phyloP scores from a whole-genome alignment of 2,113 vertebrate genomes.

The Puma concolor region DNA sequence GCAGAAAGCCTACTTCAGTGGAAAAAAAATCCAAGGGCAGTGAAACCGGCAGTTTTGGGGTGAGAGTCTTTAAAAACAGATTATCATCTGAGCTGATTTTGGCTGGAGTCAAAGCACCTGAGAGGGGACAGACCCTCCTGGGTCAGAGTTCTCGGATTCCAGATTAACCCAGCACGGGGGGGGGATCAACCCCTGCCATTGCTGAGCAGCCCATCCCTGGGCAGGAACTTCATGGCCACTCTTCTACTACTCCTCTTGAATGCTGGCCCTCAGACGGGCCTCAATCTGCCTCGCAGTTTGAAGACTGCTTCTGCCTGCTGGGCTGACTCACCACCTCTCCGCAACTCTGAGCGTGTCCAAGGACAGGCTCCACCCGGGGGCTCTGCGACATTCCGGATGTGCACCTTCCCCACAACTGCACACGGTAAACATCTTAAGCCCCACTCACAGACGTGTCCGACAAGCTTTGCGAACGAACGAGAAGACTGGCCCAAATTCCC shows the following conservation, averaged over 20 bases:
- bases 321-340: neutral
- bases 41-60: neutral
- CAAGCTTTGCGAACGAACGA: neutral
- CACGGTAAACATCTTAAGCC: accelerated
- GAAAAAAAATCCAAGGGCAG: neutral
- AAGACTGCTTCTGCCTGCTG: neutral
- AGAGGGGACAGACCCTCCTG: neutral
- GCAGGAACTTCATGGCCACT: neutral
- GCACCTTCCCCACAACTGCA: neutral
- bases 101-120: neutral
- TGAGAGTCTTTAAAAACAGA: neutral
- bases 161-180: neutral
- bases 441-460: neutral
- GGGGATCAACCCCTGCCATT: too few species aligned
- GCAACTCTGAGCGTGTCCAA: neutral
- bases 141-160: neutral
- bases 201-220: neutral
- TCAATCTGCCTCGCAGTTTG: neutral
- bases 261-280: neutral
- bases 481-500: neutral
- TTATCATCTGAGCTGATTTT: neutral
- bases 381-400: accelerated
- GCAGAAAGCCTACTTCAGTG: neutral
- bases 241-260: neutral
- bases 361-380: neutral